Percentiles rank a stretch among this genome's conserved stretches.
These are phyloP conservation scores for Leptopilina myrica DNA, from an alignment of 2,888 invertebrate genomes.

Conservation along the genomic window DNA sequence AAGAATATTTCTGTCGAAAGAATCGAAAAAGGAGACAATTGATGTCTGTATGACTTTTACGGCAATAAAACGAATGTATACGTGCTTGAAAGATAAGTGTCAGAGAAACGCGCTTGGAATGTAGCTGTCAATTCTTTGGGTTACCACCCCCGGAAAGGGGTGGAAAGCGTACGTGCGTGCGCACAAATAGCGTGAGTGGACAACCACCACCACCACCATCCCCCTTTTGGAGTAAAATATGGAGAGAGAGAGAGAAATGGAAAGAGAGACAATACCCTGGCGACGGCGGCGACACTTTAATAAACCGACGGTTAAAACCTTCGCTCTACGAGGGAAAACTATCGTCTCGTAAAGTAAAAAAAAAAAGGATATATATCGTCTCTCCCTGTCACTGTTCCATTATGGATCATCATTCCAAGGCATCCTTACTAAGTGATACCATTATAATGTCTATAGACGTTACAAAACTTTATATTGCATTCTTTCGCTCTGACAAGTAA, in stretches of 20 bases:
- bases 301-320: conserved; percentile 63
- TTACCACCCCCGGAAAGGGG: conserved; percentile 42
- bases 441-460: conserved; percentile 24
- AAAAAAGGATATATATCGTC: conserved; percentile 42
- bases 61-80: conserved; percentile 27
- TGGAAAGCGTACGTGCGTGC: conserved; percentile 52
- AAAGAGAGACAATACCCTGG: conserved; percentile 50
- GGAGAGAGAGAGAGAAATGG: conserved; percentile 21
- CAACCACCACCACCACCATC: conserved; percentile 24
- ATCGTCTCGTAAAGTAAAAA: conserved; percentile 35
- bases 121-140: conserved; percentile 45
- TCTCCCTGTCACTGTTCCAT: conserved; percentile 38
- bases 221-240: background rate
- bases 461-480: conserved; percentile 29
- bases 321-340: conserved; percentile 46
- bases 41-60: background rate
- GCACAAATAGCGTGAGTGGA: conserved; percentile 53
- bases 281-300: conserved; percentile 67
- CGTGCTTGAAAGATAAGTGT: conserved; percentile 34
- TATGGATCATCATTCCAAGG: conserved; percentile 37
- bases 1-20: background rate
- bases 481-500: conserved; percentile 2
- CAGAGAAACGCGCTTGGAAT: conserved; percentile 49
- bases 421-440: conserved; percentile 21
- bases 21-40: conserved; percentile 16